phyloP scores from a whole-genome alignment of 2,797 vertebrate genomes.

The Premnoplex brunnescens region DNA sequence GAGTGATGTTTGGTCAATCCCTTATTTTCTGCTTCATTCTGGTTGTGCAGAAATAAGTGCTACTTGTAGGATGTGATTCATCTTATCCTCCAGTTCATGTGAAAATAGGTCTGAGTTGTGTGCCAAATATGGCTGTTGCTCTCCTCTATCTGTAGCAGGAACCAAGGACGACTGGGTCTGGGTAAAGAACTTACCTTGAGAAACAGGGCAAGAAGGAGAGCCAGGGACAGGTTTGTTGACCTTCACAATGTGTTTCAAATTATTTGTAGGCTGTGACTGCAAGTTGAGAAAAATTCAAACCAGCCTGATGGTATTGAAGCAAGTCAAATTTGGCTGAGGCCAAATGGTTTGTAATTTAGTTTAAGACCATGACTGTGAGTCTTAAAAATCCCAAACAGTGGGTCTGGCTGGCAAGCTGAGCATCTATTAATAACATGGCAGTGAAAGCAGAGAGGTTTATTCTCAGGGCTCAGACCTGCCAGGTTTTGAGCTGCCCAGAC shows the following conservation, averaged over 20 bases:
- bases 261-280: slow-evolving; percentile 51
- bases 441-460: not conserved
- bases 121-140: not conserved
- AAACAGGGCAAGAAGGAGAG: not conserved
- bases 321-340: slow-evolving; percentile 14
- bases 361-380: slow-evolving; percentile 40
- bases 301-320: slow-evolving; percentile 43
- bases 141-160: not conserved
- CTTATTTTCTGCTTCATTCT: not conserved
- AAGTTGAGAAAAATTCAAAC: slow-evolving; percentile 55
- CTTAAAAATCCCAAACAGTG: slow-evolving; percentile 22
- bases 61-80: not conserved
- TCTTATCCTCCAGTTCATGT: not conserved
- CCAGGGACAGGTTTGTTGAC: not conserved
- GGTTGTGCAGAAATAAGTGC: not conserved
- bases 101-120: not conserved
- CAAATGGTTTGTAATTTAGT: slow-evolving; percentile 26
- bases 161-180: not conserved
- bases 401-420: not conserved
- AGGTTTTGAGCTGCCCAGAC: not conserved
- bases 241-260: slow-evolving; percentile 64
- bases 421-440: not conserved
- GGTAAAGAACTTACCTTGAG: not conserved
- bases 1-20: not conserved
- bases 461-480: not conserved